A percentile compares a stretch with the other conserved stretches of the same genome.
These are phyloP conservation scores for Caenorhabditis imperialis DNA, from an alignment of 2,888 invertebrate genomes.

Conservation along the genomic window DNA sequence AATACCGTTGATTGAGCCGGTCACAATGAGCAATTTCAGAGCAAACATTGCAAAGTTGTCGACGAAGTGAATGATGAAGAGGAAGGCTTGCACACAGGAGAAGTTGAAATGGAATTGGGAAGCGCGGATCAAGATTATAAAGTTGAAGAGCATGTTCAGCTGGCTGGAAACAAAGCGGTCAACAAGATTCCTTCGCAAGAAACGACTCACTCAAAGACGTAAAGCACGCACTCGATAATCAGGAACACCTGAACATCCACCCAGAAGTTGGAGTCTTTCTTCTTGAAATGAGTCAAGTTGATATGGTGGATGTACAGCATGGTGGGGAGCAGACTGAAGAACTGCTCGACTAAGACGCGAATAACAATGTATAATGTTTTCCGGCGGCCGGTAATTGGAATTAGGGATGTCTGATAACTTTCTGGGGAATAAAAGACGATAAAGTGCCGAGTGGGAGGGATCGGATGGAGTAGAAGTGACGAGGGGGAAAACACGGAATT, in stretches of 20 bases:
- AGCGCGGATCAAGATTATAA: slow-evolving; percentile 24
- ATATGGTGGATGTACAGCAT: slow-evolving; percentile 46
- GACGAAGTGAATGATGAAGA: slow-evolving; percentile 28
- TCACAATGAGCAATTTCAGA: slow-evolving; percentile 16
- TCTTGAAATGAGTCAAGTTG: slow-evolving; percentile 31
- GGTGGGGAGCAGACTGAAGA: background rate
- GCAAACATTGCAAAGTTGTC: slow-evolving; percentile 27
- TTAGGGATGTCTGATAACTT: background rate
- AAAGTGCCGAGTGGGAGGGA: no score
- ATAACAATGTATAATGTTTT: slow-evolving; percentile 7
- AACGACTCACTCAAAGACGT: slow-evolving; percentile 32
- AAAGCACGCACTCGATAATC: slow-evolving; percentile 23
- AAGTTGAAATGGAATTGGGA: slow-evolving; percentile 45
- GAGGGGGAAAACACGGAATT: no score
- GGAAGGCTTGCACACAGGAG: slow-evolving; percentile 17
- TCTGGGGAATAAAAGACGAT: no score
- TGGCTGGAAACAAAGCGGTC: background rate
- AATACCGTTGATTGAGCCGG: slow-evolving; percentile 10
- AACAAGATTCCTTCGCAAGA: background rate
- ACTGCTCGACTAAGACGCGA: background rate
- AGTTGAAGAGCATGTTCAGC: slow-evolving; percentile 40
- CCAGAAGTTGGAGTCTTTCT: slow-evolving; percentile 5
- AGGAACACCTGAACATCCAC: slow-evolving; percentile 26
- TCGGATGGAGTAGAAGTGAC: no score
- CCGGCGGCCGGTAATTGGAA: slow-evolving; percentile 12